Evolutionary conservation across 1,140 invertebrate genomes (phyloP).

Genomic region (Aphaenogaster rudis): DNA sequence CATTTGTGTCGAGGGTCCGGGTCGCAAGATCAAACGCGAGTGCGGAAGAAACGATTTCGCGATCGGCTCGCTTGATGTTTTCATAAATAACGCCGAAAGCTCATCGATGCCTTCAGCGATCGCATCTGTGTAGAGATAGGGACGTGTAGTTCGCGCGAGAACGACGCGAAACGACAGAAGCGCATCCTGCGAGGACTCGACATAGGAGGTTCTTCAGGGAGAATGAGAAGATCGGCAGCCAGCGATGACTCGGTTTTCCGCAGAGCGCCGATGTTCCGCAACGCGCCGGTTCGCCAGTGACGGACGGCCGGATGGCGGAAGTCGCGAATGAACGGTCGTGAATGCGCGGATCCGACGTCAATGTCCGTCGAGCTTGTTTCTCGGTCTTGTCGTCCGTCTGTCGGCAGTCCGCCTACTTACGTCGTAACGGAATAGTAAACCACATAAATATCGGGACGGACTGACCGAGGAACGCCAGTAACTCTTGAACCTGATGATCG

Average conservation of each 20-base stretch:
- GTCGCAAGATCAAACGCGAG: background rate
- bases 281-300: background rate
- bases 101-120: background rate
- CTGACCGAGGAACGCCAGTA: background rate
- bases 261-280: background rate
- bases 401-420: constrained; percentile 1
- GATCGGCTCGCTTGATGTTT: background rate
- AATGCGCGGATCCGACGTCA: constrained; percentile 18
- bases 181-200: background rate
- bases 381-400: background rate
- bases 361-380: constrained; percentile 3
- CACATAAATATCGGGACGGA: background rate
- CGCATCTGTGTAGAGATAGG: background rate
- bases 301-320: constrained; percentile 31
- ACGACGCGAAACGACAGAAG: background rate
- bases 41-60: background rate
- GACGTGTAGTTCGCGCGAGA: background rate
- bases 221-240: background rate
- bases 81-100: background rate
- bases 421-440: constrained; percentile 18
- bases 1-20: background rate
- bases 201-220: background rate
- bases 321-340: constrained; percentile 39
- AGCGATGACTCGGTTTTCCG: constrained; percentile 4
- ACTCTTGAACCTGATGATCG: background rate